phyloP scores from a whole-genome alignment of 2,113 vertebrate species.

The Apus apus region DNA sequence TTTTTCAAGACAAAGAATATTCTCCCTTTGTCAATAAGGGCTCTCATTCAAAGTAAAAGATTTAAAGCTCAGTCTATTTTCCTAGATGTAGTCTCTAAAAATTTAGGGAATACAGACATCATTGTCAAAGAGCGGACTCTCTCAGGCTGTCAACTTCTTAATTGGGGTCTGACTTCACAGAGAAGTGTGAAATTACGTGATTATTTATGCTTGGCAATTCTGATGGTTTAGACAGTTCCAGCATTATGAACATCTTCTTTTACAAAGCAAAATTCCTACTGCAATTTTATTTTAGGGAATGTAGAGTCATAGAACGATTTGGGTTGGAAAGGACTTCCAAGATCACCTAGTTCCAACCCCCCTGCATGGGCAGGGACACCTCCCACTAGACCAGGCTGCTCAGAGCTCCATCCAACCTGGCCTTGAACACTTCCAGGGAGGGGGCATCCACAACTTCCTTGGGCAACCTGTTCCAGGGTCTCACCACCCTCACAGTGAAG shows the following conservation, averaged over 20 bases:
- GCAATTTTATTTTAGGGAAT: neutral
- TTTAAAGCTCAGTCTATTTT: conserved; percentile 20
- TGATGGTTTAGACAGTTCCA: conserved; percentile 42
- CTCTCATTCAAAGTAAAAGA: conserved; percentile 10
- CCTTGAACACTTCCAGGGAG: too few relatives aligned
- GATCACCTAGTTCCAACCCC: too few relatives aligned
- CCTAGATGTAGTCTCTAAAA: neutral
- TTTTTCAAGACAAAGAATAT: conserved; percentile 1
- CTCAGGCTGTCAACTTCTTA: conserved; percentile 44
- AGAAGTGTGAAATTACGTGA: conserved; percentile 55
- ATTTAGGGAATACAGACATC: conserved; percentile 42
- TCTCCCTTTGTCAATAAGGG: neutral
- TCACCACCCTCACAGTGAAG: too few relatives aligned
- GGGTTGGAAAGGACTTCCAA: too few relatives aligned
- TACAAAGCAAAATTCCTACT: conserved; percentile 30
- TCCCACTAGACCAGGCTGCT: too few relatives aligned
- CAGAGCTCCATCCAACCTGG: too few relatives aligned
- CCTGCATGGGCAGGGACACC: too few relatives aligned
- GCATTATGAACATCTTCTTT: conserved; percentile 5
- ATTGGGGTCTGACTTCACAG: conserved; percentile 47
- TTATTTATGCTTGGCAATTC: conserved; percentile 46
- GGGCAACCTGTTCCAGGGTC: too few relatives aligned
- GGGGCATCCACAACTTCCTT: too few relatives aligned
- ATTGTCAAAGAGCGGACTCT: conserved; percentile 2
- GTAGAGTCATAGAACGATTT: neutral